Conservation (phyloP, 2,888 invertebrate species). For the Conistra vaccinii region DNA sequence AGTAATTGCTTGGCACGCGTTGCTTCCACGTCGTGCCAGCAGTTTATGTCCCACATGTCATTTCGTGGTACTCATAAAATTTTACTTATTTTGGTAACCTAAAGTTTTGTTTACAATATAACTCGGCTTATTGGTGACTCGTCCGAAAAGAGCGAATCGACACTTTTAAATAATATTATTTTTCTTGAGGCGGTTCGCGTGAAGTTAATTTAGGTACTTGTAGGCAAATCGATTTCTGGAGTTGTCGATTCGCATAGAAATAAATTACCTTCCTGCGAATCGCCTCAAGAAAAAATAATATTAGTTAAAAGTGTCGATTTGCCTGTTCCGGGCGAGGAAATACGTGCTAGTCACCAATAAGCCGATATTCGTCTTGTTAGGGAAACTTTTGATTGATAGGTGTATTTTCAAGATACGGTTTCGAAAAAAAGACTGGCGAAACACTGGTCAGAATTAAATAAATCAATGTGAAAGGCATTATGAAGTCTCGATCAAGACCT, state of each 20-base stretch:
- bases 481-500: neutral
- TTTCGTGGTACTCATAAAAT: constrained; percentile 56
- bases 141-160: too few species aligned
- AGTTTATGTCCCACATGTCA: constrained; percentile 52
- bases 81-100: constrained; percentile 15
- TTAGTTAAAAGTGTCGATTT: too few species aligned
- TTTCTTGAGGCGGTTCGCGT: too few species aligned
- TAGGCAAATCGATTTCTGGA: too few species aligned
- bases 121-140: neutral
- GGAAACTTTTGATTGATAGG: neutral
- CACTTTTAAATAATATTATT: too few species aligned
- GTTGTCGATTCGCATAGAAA: too few species aligned
- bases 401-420: neutral
- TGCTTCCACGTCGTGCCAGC: constrained; percentile 49
- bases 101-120: constrained; percentile 4
- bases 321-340: too few species aligned
- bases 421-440: neutral
- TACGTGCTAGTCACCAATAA: too few species aligned
- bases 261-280: too few species aligned
- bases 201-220: too few species aligned
- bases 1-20: constrained; percentile 58
- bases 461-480: neutral
- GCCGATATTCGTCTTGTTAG: neutral
- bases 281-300: too few species aligned
- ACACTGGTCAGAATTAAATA: neutral